Base-by-base conservation (phyloP, 2,113 vertebrate genomes). In the Sprattus sprattus region DNA sequence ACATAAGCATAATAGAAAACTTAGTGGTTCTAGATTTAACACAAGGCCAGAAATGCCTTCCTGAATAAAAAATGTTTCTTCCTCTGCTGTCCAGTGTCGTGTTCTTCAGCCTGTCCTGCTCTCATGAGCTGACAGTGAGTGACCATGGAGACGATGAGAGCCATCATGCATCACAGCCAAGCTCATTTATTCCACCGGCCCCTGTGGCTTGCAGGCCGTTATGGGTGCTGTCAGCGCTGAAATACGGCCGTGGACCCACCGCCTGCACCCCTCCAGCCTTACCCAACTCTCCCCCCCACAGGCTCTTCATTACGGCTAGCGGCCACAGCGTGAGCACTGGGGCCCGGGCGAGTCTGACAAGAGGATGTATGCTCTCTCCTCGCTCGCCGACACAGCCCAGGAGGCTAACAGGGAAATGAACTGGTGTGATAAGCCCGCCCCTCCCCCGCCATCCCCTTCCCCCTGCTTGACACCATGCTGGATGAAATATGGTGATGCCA, bases 251-350 rank as follows among this genome's bases (percentile, higher is more conserved):
- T 5, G 2, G 71, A 11, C 4, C 10, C 28, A 1, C 8, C 28
- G 11, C 25, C 4, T 15, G 10, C 18, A 15, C 32, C 3, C 28
- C 10, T 44, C 71, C 71, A 18, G 13, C 4, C 71, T 28, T 0
- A 32, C 71, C 64, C 64, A 28, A 60, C 32, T 13, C 71, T 44
- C 28, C 71, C 25, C n/a, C 10, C 64, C 11, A 28, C 71, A 16
- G 71, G 32, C 71, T 78, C 25, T 78, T 78, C 71, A 78, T 78
- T 67, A 67, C 64, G 64, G n/a, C 64, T 67, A n/a, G 22, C 22
- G 10, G 64, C 39, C 39, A 39, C 39, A 39, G 39, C 39, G 39
- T 39, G 39, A 39, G 20, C 60, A 75, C 32, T 4, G 54, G 54
- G 25, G 71, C 39, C 25, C 71, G 15, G 28, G 28, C 71, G 2